Evolutionary conservation across 2,888 invertebrate species (phyloP), one percentile per base, ranked within the genome.

Genomic region (Ophioninae sp.): DNA sequence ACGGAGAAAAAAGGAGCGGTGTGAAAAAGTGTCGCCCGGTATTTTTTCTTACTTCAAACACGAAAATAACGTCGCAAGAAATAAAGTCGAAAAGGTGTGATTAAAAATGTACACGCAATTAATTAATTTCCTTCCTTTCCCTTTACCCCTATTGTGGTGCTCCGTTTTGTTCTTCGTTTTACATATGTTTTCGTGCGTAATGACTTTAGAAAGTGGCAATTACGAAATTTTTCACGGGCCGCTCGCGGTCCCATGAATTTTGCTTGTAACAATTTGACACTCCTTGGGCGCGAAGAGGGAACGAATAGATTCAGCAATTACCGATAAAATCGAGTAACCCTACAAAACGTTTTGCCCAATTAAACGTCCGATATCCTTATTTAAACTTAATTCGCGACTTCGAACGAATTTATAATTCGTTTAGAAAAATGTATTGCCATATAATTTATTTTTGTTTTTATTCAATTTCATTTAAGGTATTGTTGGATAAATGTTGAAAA

Each of bases 121-220:
- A 51, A 51, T 51, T 17, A 51, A 51, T 51, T 51, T 51, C 51
- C 51, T 17, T 51, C 13, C 44, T 44, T 44, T 5, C 5, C 17
- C 51, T 17, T 17, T 30, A 30, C 51, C 13, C 51, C 17, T 51
- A 74, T 82, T 78, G 83, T 83, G 74, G 51, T 51, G 51, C 51
- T 51, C 51, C 51, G 51, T 51, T 51, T 51, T 51, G 51, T 17
- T 51, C 51, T 51, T 17, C 17, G 51, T 51, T 51, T 51, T 51
- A 51, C 51, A 51, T 51, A 17, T 51, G 17, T 51, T 51, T 51
- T 51, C 51, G 17, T 51, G 51, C 51, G 51, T 13, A 51, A 51
- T 51, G 51, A 51, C 51, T 51, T 51, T 51, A 51, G 51, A 51
- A 51, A 51, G 51, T 51, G 51, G 51, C 51, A 17, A 51, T 51